phyloP scores from a whole-genome alignment of 2,113 vertebrate species.

The Scomber japonicus region DNA sequence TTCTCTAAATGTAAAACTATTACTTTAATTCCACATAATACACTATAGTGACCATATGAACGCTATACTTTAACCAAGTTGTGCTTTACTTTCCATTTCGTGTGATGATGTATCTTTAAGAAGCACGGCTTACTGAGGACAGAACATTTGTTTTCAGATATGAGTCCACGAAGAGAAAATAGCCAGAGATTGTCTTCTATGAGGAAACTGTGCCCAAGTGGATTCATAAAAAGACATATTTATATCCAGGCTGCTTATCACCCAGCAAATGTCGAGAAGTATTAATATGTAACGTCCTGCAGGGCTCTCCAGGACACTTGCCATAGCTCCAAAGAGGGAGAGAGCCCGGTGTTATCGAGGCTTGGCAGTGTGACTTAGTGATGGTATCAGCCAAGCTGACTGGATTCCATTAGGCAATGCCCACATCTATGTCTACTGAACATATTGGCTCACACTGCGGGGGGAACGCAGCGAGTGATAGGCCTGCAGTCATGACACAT shows the following conservation, averaged over 20 bases:
- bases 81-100: background rate
- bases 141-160: slow-evolving; percentile 61
- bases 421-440: slow-evolving; percentile 77
- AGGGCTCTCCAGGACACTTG: slow-evolving; percentile 78
- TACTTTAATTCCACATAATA: background rate
- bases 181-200: slow-evolving; percentile 48
- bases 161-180: slow-evolving; percentile 36
- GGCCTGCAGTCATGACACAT: slow-evolving; percentile 75
- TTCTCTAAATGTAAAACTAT: background rate
- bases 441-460: slow-evolving; percentile 73
- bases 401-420: slow-evolving; percentile 84
- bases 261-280: slow-evolving; percentile 71
- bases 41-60: background rate
- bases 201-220: slow-evolving; percentile 53
- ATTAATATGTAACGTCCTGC: slow-evolving; percentile 84
- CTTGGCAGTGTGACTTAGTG: slow-evolving; percentile 73
- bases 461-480: slow-evolving; percentile 59
- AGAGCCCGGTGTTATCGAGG: slow-evolving; percentile 74
- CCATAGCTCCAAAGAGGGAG: slow-evolving; percentile 64
- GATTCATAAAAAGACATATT: slow-evolving; percentile 72
- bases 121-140: slow-evolving; percentile 55
- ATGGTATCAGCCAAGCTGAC: slow-evolving; percentile 80
- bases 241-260: slow-evolving; percentile 74
- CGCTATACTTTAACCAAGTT: background rate
- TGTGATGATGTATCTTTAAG: slow-evolving; percentile 31